A percentile compares a stretch with the other conserved stretches of the same genome.
Conservation (phyloP, 1,140 invertebrate species). For the Heliconius melpomene region DNA sequence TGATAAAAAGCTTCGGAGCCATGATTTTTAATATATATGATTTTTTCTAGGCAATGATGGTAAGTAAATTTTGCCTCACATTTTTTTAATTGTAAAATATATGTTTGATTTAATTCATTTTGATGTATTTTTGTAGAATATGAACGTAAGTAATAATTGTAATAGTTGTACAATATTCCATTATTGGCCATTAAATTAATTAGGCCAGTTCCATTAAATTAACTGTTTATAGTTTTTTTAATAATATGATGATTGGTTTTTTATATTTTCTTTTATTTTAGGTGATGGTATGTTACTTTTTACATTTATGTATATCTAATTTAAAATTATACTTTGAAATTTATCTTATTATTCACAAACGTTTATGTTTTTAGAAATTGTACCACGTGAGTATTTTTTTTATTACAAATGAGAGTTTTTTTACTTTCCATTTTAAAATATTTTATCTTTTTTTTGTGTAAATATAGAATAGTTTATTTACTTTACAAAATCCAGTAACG, state of each 20-base stretch:
- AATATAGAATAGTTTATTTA: too few species aligned
- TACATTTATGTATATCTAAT: not conserved
- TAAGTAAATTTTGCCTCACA: constrained; percentile 23
- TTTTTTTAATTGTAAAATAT: not conserved
- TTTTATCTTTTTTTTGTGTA: too few species aligned
- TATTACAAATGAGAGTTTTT: not conserved
- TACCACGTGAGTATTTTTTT: constrained; percentile 49
- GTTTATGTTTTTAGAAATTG: constrained; percentile 48
- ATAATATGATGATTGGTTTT: not conserved
- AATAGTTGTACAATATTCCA: not conserved
- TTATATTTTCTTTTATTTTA: constrained; percentile 22
- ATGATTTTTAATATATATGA: not conserved
- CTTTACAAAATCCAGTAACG: too few species aligned
- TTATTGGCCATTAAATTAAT: too few species aligned
- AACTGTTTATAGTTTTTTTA: not conserved
- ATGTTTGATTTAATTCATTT: not conserved
- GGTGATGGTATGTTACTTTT: constrained; percentile 36
- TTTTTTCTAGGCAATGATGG: constrained; percentile 31
- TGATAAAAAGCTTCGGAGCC: too few species aligned
- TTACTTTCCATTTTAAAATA: too few species aligned
- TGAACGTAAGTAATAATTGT: constrained; percentile 34
- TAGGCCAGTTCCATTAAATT: too few species aligned
- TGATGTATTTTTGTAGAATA: constrained; percentile 37
- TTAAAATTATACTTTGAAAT: not conserved
- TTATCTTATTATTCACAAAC: not conserved